A percentile compares a stretch with the other conserved stretches of the same genome.
These are phyloP conservation scores for Nomada fabriciana DNA, from an alignment of 2,888 invertebrate genomes.

Conservation along the genomic window DNA sequence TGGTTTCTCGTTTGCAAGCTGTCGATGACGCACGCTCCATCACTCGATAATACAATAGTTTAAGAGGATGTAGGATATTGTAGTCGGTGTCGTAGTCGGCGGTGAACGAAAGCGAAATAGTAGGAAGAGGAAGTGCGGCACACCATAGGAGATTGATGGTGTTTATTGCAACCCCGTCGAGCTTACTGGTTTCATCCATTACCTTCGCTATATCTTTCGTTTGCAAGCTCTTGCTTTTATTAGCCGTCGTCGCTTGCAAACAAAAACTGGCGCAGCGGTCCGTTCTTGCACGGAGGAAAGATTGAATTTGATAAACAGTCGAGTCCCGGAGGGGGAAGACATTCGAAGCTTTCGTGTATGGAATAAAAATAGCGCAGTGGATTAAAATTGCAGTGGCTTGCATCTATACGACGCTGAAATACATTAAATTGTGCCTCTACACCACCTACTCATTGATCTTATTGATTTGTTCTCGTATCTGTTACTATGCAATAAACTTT, in stretches of 20 bases:
- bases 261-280: constrained; percentile 20
- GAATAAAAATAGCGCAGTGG: too few relatives aligned
- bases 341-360: not conserved
- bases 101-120: constrained; percentile 21
- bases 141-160: constrained; percentile 75
- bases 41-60: constrained; percentile 24
- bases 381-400: too few relatives aligned
- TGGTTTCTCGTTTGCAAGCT: constrained; percentile 12
- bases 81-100: constrained; percentile 1
- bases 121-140: constrained; percentile 65
- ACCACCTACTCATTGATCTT: too few relatives aligned
- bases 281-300: not conserved
- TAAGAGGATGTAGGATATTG: constrained; percentile 21
- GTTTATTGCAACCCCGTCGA: constrained; percentile 75
- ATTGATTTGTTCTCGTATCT: too few relatives aligned
- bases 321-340: not conserved
- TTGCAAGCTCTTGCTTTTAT: constrained; percentile 36
- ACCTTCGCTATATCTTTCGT: constrained; percentile 51
- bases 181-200: constrained; percentile 77
- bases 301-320: constrained; percentile 6
- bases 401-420: too few relatives aligned
- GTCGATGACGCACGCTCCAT: constrained; percentile 35
- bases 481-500: too few relatives aligned
- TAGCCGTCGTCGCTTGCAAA: constrained; percentile 34
- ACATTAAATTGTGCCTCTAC: too few relatives aligned